phyloP scores from a whole-genome alignment of 2,113 vertebrate genomes.

The Epinephelus moara region DNA sequence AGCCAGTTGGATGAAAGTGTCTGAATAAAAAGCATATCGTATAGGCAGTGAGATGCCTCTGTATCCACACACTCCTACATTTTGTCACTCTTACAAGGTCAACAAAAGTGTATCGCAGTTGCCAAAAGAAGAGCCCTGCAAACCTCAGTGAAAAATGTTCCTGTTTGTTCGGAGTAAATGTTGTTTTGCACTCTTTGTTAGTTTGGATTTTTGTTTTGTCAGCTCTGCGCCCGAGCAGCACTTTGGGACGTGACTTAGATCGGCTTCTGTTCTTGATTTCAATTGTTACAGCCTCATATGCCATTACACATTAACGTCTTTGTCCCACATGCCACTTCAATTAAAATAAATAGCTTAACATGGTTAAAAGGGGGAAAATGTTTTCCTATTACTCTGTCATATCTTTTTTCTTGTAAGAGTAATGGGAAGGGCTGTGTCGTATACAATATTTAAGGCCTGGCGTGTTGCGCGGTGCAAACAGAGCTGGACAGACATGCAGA shows the following conservation, averaged over 20 bases:
- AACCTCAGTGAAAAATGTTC: slow-evolving; percentile 4
- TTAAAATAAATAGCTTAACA: background rate
- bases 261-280: slow-evolving; percentile 9
- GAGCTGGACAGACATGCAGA: slow-evolving; percentile 36
- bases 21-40: background rate
- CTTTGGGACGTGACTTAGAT: slow-evolving; percentile 20
- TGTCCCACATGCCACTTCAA: slow-evolving; percentile 4
- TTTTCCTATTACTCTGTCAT: slow-evolving; percentile 29
- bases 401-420: slow-evolving; percentile 30
- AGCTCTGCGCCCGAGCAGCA: slow-evolving; percentile 25
- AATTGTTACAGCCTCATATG: background rate
- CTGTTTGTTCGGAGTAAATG: slow-evolving; percentile 19
- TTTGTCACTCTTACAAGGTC: slow-evolving; percentile 15
- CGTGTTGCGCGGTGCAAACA: slow-evolving; percentile 44
- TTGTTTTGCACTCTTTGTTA: slow-evolving; percentile 9
- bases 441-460: slow-evolving; percentile 49
- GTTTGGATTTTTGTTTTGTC: slow-evolving; percentile 18
- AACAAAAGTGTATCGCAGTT: background rate
- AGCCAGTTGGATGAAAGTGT: background rate
- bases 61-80: background rate
- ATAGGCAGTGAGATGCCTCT: background rate
- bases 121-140: slow-evolving; percentile 8
- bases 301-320: background rate
- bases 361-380: slow-evolving; percentile 9
- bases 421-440: slow-evolving; percentile 27